Evolutionary conservation across 2,113 vertebrate genomes (phyloP), one percentile per base, ranked within the genome.

Genomic region (Thunnus thynnus): DNA sequence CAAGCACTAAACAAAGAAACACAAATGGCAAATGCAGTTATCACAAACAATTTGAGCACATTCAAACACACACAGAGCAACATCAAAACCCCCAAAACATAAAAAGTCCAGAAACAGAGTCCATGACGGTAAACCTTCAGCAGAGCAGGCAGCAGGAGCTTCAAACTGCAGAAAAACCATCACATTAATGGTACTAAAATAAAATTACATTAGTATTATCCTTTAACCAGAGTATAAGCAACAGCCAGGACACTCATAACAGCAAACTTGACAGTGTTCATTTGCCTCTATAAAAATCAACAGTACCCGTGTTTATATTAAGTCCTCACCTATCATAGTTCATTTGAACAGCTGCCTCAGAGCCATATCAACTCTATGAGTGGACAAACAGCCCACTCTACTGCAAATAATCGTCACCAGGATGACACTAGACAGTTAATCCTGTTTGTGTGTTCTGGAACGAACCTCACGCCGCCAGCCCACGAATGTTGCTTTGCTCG

Each of bases 281-380:
- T 86, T 86, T 65, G 55, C 27, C 60, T 79, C n/a, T 7, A 47
- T 68, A 76, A 77, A 82, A 72, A 73, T 69, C 82, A 86, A 80
- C 82, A 84, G 67, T 20, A 36, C 14, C 67, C 17, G 20, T 84
- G 87, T 89, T 85, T 78, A 78, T 76, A 76, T 83, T 82, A 83
- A 78, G 87, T 68, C 81, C 60, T 86, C 48, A 58, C 12, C 77
- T 78, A 86, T 86, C 88, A 41, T 36, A 47, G 76, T 81, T 83
- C 2, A 90, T 92, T 91, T 91, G 88, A 92, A 89, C 91, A 92
- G 90, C 90, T 90, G 90, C 84, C 54, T 88, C 76, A 0, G 76
- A 83, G 83, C 55, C 44, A 9, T 64, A 82, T 86, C 66, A 48
- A 69, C 82, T 68, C 76, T 36, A 11, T 0, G 80, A 83, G 66